These are phyloP conservation scores for Penaeus indicus DNA, from an alignment of 1,140 invertebrate species.

Conservation along the genomic window DNA sequence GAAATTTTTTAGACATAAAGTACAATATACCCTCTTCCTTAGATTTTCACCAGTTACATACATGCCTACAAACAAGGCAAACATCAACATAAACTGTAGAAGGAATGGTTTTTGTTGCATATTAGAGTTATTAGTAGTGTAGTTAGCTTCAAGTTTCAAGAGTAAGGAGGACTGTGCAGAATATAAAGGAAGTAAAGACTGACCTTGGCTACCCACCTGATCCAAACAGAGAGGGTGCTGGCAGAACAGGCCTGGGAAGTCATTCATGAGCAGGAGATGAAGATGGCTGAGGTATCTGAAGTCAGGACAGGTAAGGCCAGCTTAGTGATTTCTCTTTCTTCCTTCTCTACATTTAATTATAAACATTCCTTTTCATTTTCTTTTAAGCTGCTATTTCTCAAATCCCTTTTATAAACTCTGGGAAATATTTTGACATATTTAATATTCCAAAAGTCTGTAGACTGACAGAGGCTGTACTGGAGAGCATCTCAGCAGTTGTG, in stretches of 20 bases:
- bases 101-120: no score
- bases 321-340: background rate
- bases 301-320: constrained; percentile 58
- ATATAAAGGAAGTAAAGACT: background rate
- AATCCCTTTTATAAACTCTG: background rate
- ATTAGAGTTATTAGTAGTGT: no score
- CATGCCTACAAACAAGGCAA: no score
- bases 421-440: no score
- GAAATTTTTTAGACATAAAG: no score
- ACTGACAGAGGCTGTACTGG: no score
- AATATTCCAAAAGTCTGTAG: no score
- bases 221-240: constrained; percentile 59
- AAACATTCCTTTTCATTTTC: background rate
- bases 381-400: background rate
- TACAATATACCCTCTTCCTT: no score
- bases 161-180: background rate
- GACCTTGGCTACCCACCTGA: constrained; percentile 25
- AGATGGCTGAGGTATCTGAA: constrained; percentile 52
- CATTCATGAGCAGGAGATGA: constrained; percentile 60
- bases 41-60: no score
- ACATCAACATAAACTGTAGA: no score
- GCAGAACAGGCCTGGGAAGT: constrained; percentile 61
- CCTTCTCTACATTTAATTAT: background rate
- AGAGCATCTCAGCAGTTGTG: no score
- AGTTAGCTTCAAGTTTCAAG: no score